These are phyloP conservation scores for Toxotes lorentzi DNA, from an alignment of 2,797 vertebrate species.

Conservation along the genomic window DNA sequence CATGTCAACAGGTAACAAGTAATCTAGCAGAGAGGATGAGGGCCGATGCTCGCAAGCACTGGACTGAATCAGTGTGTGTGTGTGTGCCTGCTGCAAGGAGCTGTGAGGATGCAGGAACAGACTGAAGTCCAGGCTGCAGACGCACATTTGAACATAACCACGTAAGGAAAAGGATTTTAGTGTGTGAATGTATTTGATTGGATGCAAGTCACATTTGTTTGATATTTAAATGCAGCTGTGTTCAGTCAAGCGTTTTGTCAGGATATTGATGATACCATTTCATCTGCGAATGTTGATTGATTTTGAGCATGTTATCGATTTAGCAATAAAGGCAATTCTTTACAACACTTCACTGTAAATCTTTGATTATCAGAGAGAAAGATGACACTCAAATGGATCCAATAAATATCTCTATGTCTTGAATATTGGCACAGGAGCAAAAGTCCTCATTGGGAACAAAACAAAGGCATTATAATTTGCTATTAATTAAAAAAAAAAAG, in stretches of 20 bases:
- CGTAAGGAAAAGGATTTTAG: neutral
- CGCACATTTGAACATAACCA: constrained; percentile 47
- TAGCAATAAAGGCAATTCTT: constrained; percentile 71
- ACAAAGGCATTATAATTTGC: constrained; percentile 11
- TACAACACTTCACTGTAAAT: constrained; percentile 62
- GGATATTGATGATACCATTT: constrained; percentile 47
- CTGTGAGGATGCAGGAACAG: constrained; percentile 5
- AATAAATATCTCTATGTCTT: constrained; percentile 25
- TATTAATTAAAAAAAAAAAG: neutral
- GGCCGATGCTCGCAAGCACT: neutral
- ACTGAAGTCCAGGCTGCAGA: constrained; percentile 10
- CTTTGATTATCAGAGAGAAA: constrained; percentile 49
- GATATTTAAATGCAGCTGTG: constrained; percentile 15
- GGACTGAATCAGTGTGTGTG: constrained; percentile 25
- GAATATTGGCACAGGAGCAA: constrained; percentile 25
- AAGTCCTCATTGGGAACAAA: constrained; percentile 9
- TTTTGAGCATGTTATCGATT: constrained; percentile 56
- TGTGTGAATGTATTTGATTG: constrained; percentile 30
- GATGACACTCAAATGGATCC: constrained; percentile 20
- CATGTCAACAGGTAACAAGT: constrained; percentile 96
- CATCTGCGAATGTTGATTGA: constrained; percentile 55
- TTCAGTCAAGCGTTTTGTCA: constrained; percentile 28
- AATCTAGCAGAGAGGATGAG: constrained; percentile 84
- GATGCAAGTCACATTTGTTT: constrained; percentile 38
- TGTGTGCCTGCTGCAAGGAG: constrained; percentile 22